Percentiles rank a stretch among this genome's conserved stretches.
Conservation (phyloP, 1,140 invertebrate genomes). For the Drosophila funebris region DNA sequence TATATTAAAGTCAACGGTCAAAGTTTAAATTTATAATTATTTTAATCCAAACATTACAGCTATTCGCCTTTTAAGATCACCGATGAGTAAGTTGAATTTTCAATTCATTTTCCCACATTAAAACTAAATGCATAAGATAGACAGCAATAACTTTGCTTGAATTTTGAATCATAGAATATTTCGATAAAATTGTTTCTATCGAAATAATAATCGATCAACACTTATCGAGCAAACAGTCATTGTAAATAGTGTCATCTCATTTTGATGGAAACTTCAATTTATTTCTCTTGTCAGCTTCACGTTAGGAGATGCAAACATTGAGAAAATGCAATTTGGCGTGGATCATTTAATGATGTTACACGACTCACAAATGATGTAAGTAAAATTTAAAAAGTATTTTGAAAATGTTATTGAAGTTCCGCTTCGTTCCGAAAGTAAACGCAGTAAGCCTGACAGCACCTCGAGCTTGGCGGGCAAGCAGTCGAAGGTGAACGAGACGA, state of each 20-base stretch:
- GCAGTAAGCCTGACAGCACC: conserved; percentile 70
- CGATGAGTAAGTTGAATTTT: conserved; percentile 71
- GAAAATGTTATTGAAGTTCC: neutral
- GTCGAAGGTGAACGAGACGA: conserved; percentile 48
- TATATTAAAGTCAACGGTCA: neutral
- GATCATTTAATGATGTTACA: conserved; percentile 76
- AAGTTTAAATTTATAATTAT: neutral
- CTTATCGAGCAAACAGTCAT: neutral
- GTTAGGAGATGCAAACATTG: conserved; percentile 72
- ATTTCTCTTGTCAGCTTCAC: conserved; percentile 53
- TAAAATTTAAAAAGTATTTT: neutral
- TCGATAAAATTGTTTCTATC: too few species aligned
- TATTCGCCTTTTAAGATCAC: conserved; percentile 76
- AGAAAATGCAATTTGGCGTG: conserved; percentile 78
- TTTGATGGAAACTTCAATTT: neutral
- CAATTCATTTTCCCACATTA: too few species aligned
- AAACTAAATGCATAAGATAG: neutral
- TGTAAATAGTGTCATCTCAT: neutral
- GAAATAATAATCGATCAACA: neutral
- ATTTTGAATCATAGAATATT: too few species aligned
- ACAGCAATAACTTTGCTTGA: too few species aligned
- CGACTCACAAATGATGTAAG: conserved; percentile 74
- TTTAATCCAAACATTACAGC: conserved; percentile 25
- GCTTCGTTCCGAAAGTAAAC: conserved; percentile 48
- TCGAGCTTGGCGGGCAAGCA: conserved; percentile 39